Evolutionary conservation across 1,140 invertebrate genomes (phyloP).

Genomic region (Papilio helenus): DNA sequence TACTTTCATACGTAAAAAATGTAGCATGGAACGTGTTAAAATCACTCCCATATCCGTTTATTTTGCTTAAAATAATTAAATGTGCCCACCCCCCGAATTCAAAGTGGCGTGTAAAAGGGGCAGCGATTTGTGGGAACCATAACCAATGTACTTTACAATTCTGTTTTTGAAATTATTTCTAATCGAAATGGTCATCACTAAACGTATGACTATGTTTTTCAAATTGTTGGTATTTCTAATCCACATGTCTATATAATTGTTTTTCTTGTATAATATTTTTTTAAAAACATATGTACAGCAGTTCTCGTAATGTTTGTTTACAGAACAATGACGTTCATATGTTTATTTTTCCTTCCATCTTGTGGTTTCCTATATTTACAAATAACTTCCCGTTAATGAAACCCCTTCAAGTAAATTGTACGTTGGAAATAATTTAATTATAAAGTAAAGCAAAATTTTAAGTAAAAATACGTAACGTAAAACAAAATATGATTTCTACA

Average conservation of each 20-base stretch:
- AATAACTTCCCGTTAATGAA: constrained; percentile 23
- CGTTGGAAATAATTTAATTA: background rate
- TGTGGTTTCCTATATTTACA: constrained; percentile 31
- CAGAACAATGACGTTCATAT: constrained; percentile 16
- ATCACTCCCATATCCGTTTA: constrained; percentile 62
- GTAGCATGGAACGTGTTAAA: constrained; percentile 30
- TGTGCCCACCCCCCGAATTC: constrained; percentile 52
- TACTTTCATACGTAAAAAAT: background rate
- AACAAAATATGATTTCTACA: background rate
- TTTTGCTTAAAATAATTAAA: constrained; percentile 73
- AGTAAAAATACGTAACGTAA: background rate
- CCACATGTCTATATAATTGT: no score
- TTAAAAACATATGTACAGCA: background rate
- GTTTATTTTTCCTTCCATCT: constrained; percentile 31
- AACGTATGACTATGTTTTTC: no score
- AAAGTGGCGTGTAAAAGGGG: constrained; percentile 47
- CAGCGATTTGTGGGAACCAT: constrained; percentile 71
- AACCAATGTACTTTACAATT: constrained; percentile 29
- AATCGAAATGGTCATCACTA: background rate
- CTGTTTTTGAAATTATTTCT: constrained; percentile 25
- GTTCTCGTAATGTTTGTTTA: constrained; percentile 30
- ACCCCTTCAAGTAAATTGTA: background rate
- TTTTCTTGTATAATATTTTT: background rate
- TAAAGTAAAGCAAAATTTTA: background rate
- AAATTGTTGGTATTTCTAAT: no score